These are phyloP conservation scores for Bergia puertoricense DNA, from an alignment of 92 coral and sea anemone species.

Conservation along the genomic window DNA sequence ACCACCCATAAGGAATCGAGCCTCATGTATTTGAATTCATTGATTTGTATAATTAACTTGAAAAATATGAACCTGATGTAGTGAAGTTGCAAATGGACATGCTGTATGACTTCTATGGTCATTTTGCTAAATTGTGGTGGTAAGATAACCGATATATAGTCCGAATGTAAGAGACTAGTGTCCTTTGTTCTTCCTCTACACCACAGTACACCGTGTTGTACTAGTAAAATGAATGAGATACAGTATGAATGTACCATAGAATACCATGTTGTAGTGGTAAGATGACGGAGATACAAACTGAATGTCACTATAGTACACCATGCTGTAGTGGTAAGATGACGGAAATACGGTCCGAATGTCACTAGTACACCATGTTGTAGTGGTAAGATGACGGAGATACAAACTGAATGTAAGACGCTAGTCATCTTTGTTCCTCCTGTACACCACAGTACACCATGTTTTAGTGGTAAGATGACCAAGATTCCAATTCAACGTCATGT, in stretches of 20 bases:
- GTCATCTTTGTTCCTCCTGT: neutral
- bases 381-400: neutral
- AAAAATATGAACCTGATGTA: no score
- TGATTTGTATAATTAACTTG: no score
- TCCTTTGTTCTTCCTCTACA: neutral
- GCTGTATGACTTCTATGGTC: no score
- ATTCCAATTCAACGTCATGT: neutral
- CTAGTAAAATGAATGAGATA: neutral
- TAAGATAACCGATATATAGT: no score
- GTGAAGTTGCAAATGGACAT: no score
- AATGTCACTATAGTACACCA: neutral
- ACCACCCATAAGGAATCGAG: no score
- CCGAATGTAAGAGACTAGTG: no score
- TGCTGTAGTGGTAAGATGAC: neutral
- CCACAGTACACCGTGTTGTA: neutral
- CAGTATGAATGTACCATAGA: neutral
- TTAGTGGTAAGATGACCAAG: slow-evolving; percentile 30
- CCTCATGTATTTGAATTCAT: no score
- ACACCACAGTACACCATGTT: slow-evolving; percentile 70
- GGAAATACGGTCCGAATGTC: neutral
- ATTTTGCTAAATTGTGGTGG: no score
- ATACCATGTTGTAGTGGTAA: neutral
- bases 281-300: neutral
- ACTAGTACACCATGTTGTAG: no score
- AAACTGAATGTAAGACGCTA: no score